phyloP scores from a whole-genome alignment of 2,888 invertebrate genomes.

The Galeopsomyia nigrocyanea region DNA sequence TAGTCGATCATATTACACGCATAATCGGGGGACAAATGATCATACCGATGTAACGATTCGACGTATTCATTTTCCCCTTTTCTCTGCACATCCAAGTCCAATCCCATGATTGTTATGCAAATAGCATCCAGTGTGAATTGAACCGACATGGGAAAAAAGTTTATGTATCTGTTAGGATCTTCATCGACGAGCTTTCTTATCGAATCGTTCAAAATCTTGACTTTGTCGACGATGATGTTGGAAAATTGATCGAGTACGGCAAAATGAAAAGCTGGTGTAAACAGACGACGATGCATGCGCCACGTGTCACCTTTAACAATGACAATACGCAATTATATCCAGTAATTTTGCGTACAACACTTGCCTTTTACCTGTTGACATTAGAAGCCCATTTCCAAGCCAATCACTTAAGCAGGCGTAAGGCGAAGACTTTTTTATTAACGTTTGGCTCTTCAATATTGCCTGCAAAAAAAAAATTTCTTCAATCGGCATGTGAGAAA shows the following conservation, averaged over 20 bases:
- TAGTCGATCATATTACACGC: too few species aligned
- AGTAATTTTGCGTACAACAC: too few species aligned
- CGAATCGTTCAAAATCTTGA: constrained; percentile 68
- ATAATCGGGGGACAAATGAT: neutral
- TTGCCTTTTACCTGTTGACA: constrained; percentile 62
- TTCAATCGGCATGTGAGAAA: neutral
- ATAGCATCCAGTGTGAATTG: constrained; percentile 71
- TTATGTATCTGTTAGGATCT: constrained; percentile 58
- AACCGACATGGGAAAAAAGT: constrained; percentile 70
- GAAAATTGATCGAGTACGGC: constrained; percentile 71
- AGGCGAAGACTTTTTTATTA: constrained; percentile 68
- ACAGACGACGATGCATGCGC: constrained; percentile 71
- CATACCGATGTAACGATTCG: constrained; percentile 70
- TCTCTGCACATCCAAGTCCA: constrained; percentile 70
- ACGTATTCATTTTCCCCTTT: constrained; percentile 70
- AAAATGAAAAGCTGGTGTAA: constrained; percentile 73
- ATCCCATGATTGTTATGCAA: constrained; percentile 77
- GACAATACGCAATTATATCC: neutral
- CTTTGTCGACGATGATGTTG: constrained; percentile 69
- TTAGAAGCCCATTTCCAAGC: constrained; percentile 70
- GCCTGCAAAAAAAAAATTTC: constrained; percentile 53
- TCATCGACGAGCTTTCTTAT: constrained; percentile 48
- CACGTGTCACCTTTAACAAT: constrained; percentile 66
- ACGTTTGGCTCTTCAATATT: constrained; percentile 67
- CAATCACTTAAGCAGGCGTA: constrained; percentile 68